These are phyloP conservation scores for Erebia aethiops DNA, from an alignment of 2,888 invertebrate species.

Conservation along the genomic window DNA sequence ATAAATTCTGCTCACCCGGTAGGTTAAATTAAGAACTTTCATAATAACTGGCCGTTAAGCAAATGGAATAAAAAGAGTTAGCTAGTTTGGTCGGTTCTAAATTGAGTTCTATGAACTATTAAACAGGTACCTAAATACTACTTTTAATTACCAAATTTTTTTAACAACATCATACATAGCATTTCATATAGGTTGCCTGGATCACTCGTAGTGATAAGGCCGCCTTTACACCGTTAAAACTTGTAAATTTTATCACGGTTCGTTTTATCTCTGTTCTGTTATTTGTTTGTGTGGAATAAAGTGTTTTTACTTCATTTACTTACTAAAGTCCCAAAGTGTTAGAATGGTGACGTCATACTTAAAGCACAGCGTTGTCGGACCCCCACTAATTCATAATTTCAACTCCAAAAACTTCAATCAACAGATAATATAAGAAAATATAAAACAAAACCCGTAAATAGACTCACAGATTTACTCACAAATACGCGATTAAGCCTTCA, in stretches of 20 bases:
- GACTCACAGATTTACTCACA: not conserved
- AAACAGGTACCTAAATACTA: not conserved
- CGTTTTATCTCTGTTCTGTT: no score
- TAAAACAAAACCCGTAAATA: not conserved
- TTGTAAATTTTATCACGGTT: no score
- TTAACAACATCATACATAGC: no score
- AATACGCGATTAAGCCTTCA: not conserved
- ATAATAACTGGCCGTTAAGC: conserved; percentile 28
- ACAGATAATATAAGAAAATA: not conserved
- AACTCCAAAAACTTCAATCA: not conserved
- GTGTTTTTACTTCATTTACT: no score
- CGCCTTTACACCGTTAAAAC: no score
- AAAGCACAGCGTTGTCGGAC: no score
- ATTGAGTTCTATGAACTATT: not conserved
- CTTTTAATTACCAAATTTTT: not conserved
- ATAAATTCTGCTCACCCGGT: conserved; percentile 29
- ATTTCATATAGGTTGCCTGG: no score
- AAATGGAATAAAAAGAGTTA: conserved; percentile 16
- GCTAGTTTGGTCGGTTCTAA: not conserved
- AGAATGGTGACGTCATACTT: no score
- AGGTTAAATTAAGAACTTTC: conserved; percentile 34
- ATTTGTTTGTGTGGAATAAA: no score
- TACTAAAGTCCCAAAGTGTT: no score
- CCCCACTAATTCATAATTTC: no score
- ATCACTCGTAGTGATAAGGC: no score